These are phyloP conservation scores for Octodonta nipae DNA, from an alignment of 2,888 invertebrate genomes.

Conservation along the genomic window DNA sequence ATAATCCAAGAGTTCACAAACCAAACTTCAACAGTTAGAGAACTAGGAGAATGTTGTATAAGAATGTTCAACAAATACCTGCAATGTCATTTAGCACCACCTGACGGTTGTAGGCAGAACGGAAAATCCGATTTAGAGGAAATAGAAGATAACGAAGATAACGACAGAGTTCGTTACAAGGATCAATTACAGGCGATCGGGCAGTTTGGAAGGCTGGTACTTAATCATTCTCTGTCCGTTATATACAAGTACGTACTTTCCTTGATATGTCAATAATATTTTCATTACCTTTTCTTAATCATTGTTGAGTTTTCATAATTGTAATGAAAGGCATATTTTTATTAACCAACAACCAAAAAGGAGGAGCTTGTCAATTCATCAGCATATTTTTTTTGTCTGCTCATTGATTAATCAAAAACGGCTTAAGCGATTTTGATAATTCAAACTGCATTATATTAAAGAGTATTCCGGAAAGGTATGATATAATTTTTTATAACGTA, in stretches of 20 bases:
- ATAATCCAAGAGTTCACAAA: constrained; percentile 32
- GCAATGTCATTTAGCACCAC: constrained; percentile 66
- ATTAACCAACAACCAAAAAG: too few species aligned
- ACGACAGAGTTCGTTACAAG: constrained; percentile 50
- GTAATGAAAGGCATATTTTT: too few species aligned
- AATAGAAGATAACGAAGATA: constrained; percentile 51
- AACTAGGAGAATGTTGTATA: constrained; percentile 27
- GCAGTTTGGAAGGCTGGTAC: constrained; percentile 47
- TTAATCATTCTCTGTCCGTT: constrained; percentile 51
- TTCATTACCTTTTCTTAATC: too few species aligned
- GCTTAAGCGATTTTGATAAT: too few species aligned
- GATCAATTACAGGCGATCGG: constrained; percentile 68
- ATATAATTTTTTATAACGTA: too few species aligned
- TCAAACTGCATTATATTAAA: too few species aligned
- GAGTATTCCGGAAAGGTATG: too few species aligned
- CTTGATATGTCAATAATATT: too few species aligned
- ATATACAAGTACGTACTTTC: constrained; percentile 47
- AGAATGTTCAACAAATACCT: constrained; percentile 69
- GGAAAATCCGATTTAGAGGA: constrained; percentile 39
- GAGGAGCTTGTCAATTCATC: too few species aligned
- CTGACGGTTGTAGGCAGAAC: constrained; percentile 53
- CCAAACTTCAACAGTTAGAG: constrained; percentile 31
- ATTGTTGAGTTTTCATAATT: too few species aligned
- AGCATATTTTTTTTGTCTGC: too few species aligned
- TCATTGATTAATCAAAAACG: too few species aligned